Percentiles rank a stretch among this genome's conserved stretches.
These are phyloP conservation scores for Syrista parreyssii DNA, from an alignment of 2,888 invertebrate genomes.

Conservation along the genomic window DNA sequence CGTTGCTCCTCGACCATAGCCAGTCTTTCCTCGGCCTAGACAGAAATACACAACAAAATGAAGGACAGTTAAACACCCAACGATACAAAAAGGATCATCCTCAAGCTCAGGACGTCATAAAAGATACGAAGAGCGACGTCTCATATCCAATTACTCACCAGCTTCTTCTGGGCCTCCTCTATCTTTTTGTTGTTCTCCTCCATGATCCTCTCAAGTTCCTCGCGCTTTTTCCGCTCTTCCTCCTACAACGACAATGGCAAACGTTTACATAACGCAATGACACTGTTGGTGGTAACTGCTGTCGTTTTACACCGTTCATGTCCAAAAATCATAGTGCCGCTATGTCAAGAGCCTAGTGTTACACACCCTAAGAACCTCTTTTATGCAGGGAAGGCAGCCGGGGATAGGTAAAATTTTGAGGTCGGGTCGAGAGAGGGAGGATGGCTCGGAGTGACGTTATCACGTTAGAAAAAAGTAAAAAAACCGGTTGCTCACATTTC, in stretches of 20 bases:
- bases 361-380: conserved; percentile 58
- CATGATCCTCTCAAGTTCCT: conserved; percentile 95
- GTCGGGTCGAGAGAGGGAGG: conserved; percentile 46
- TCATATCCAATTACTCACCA: conserved; percentile 74
- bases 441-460: conserved; percentile 43
- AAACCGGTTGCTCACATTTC: background rate
- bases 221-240: conserved; percentile 95
- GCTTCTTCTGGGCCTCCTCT: conserved; percentile 95
- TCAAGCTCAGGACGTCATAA: background rate
- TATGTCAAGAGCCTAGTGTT: conserved; percentile 56
- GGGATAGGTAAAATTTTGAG: conserved; percentile 39
- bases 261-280: conserved; percentile 53
- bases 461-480: conserved; percentile 29
- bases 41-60: conserved; percentile 18
- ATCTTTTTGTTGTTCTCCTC: conserved; percentile 98
- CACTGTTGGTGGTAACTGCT: conserved; percentile 32
- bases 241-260: conserved; percentile 79
- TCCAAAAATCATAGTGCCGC: conserved; percentile 56
- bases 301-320: conserved; percentile 37
- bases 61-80: background rate
- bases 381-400: conserved; percentile 41
- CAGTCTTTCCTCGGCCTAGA: conserved; percentile 94
- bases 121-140: background rate
- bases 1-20: conserved; percentile 97
- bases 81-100: background rate